Base-by-base conservation (phyloP, 2,888 invertebrate species). In the Brachyopa scutellaris region DNA sequence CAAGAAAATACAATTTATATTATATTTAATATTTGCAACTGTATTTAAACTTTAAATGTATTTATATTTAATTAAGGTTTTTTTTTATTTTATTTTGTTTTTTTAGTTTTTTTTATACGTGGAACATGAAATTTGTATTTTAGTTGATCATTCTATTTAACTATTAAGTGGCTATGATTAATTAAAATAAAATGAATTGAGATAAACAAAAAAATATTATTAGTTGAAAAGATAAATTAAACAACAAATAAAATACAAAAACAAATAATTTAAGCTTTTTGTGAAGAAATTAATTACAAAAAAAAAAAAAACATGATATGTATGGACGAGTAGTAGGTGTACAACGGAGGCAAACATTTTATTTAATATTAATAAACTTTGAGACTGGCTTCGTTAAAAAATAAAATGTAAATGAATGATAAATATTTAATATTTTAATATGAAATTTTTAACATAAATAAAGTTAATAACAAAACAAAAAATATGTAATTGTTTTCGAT, bases 11-110 rank as follows among this genome's bases (percentile, higher is more conserved):
- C 53, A 64, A 53, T 64, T 76, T 76, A 69, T 76, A 80, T 76
- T 76, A 80, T 80, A 80, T 69, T 67, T 57, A 69, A 64, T 62
- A 76, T 69, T 69, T 69, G 64, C 62, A 76, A 76, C 64, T 80
- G 76, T 80, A 80, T 80, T 80, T 80, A 80, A 76, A 80, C 62
- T 80, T 80, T 73, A 67, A 69, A 80, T 80, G 80, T 80, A 80
- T 80, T 80, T 80, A 80, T 80, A 80, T 80, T 76, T 76, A 80
- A 80, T 80, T 80, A 80, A 80, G 80, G 69, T 59, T 72, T 64
- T 72, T 74, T 80, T 55, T 67, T 74, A 64, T 45, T 64, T 57
- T 72, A 69, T 80, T 55, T 67, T 67, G 57, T 45, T 76, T 76
- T 76, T 73, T 61, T 74, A 73, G 45, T 73, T 76, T 67, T 66